Evolutionary conservation across 2,888 invertebrate genomes (phyloP).

Genomic region (Byasa hedistus): DNA sequence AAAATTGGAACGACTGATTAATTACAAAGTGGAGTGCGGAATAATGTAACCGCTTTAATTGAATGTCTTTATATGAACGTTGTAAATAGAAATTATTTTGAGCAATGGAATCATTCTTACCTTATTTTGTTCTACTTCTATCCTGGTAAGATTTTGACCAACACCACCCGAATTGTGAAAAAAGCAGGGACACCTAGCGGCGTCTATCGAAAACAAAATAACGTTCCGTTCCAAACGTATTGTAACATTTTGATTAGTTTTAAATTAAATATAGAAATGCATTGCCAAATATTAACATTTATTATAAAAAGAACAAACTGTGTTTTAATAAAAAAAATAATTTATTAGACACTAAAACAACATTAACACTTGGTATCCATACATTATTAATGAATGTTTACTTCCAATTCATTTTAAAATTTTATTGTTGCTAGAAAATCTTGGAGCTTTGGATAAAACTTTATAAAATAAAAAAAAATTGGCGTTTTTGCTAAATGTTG

Average conservation of each 20-base stretch:
- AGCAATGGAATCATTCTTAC: constrained; percentile 23
- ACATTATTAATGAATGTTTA: too few species aligned
- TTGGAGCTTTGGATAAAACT: too few species aligned
- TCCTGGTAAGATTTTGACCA: constrained; percentile 24
- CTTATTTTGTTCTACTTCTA: constrained; percentile 20
- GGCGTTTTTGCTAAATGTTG: too few species aligned
- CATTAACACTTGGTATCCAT: too few species aligned
- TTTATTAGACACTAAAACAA: too few species aligned
- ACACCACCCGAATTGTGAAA: constrained; percentile 35
- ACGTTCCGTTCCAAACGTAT: constrained; percentile 23
- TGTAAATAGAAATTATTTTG: not conserved
- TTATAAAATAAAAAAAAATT: too few species aligned
- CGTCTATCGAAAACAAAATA: constrained; percentile 25
- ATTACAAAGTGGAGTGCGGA: not conserved
- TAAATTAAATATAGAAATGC: too few species aligned
- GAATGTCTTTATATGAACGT: not conserved
- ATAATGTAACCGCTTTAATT: not conserved
- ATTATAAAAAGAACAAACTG: too few species aligned
- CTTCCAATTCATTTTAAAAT: too few species aligned
- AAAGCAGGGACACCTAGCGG: constrained; percentile 37
- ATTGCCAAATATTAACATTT: too few species aligned
- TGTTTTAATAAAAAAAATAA: too few species aligned
- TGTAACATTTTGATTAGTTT: not conserved
- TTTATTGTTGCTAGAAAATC: too few species aligned
- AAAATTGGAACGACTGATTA: constrained; percentile 22